phyloP scores from a whole-genome alignment of 2,113 vertebrate genomes.

The Protobothrops flavoviridis region DNA sequence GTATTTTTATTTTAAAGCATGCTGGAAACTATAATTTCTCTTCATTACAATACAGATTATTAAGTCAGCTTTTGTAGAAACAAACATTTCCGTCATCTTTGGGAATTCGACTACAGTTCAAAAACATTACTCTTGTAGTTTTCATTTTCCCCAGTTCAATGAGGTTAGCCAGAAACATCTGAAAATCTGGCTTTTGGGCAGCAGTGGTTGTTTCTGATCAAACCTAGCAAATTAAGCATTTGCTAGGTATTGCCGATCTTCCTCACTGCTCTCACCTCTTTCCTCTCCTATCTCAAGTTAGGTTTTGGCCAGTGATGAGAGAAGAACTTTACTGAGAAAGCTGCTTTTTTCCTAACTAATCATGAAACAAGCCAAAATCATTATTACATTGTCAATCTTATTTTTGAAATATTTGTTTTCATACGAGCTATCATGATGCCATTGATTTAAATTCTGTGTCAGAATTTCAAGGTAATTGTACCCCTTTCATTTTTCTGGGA shows the following conservation, averaged over 20 bases:
- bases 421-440: not conserved
- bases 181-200: not conserved
- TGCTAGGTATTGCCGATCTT: not conserved
- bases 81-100: not conserved
- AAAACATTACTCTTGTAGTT: not conserved
- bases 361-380: not conserved
- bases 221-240: not conserved
- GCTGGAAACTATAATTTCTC: not conserved
- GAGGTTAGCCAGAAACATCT: not conserved
- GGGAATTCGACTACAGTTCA: not conserved
- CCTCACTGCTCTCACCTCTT: not conserved
- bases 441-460: not conserved
- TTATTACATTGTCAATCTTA: not conserved
- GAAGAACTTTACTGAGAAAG: not conserved
- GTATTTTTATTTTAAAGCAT: not conserved
- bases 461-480: not conserved
- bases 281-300: not conserved
- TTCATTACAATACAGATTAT: not conserved
- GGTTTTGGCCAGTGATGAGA: not conserved
- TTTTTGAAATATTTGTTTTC: slow-evolving; percentile 13
- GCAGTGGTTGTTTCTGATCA: not conserved
- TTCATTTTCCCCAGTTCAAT: not conserved
- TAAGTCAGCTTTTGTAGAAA: not conserved
- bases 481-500: not conserved
- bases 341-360: not conserved